These are phyloP conservation scores for Bufo gargarizans DNA, from an alignment of 2,113 vertebrate genomes.

Conservation along the genomic window DNA sequence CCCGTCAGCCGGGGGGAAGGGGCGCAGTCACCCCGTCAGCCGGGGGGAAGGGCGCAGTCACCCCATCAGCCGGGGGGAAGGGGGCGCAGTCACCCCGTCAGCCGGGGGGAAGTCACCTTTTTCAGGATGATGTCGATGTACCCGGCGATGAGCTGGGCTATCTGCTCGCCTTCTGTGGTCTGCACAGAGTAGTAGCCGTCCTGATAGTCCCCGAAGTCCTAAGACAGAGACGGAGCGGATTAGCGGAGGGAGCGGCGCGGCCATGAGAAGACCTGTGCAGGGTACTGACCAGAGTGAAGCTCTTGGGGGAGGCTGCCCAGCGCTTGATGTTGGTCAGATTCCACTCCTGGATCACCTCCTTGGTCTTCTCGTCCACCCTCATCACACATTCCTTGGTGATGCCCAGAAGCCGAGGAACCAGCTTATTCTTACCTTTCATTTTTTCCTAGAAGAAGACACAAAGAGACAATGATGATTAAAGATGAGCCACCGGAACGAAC, in stretches of 20 bases:
- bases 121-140: slow-evolving; percentile 99
- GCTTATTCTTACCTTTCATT: slow-evolving; percentile 98
- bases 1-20: too few species aligned
- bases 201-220: slow-evolving; percentile 99
- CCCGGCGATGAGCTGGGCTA: slow-evolving; percentile 97
- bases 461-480: too few species aligned
- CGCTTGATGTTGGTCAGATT: slow-evolving; percentile 96
- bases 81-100: too few species aligned
- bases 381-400: slow-evolving; percentile 99
- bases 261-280: too few species aligned
- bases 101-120: slow-evolving; percentile 74
- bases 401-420: slow-evolving; percentile 92
- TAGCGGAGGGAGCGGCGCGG: too few species aligned
- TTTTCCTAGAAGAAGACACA: slow-evolving; percentile 80
- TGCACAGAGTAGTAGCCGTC: slow-evolving; percentile 99
- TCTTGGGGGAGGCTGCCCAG: slow-evolving; percentile 98
- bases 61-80: too few species aligned
- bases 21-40: too few species aligned
- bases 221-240: not conserved
- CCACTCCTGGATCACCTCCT: slow-evolving; percentile 98
- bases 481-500: too few species aligned
- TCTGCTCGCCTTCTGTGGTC: slow-evolving; percentile 97
- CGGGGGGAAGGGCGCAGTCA: too few species aligned
- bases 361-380: slow-evolving; percentile 97
- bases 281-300: slow-evolving; percentile 90